Evolutionary conservation across 2,797 vertebrate species (phyloP).

Genomic region (Micropoecilia bifurca): DNA sequence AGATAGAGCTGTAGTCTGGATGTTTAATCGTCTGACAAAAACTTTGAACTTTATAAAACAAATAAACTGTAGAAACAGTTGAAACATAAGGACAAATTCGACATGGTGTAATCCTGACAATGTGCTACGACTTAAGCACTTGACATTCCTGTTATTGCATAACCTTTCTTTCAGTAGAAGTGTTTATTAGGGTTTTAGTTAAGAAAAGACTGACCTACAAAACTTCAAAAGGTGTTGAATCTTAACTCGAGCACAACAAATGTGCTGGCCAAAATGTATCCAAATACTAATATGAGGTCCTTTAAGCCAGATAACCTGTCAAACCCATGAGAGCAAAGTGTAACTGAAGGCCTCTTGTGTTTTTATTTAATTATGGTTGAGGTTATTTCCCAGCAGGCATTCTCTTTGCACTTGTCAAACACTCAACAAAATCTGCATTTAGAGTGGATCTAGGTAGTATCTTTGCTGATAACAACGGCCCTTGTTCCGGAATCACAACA

Average conservation of each 20-base stretch:
- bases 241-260: background rate
- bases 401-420: conserved; percentile 52
- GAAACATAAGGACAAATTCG: conserved; percentile 22
- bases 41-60: conserved; percentile 48
- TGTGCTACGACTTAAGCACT: conserved; percentile 34
- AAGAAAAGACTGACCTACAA: background rate
- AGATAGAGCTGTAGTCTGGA: conserved; percentile 45
- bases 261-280: background rate
- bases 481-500: conserved; percentile 31
- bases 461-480: conserved; percentile 47
- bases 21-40: conserved; percentile 53
- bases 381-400: conserved; percentile 54
- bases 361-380: conserved; percentile 65
- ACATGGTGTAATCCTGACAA: conserved; percentile 37
- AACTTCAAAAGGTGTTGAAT: background rate
- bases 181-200: background rate
- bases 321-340: conserved; percentile 45
- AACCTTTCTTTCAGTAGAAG: background rate
- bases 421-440: conserved; percentile 78
- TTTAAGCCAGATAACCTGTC: conserved; percentile 48
- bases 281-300: background rate
- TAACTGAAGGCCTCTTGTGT: conserved; percentile 53
- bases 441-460: conserved; percentile 57
- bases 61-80: conserved; percentile 36
- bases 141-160: background rate